These are phyloP conservation scores for Geotrypetes seraphini DNA, from an alignment of 2,797 vertebrate species.

Conservation along the genomic window DNA sequence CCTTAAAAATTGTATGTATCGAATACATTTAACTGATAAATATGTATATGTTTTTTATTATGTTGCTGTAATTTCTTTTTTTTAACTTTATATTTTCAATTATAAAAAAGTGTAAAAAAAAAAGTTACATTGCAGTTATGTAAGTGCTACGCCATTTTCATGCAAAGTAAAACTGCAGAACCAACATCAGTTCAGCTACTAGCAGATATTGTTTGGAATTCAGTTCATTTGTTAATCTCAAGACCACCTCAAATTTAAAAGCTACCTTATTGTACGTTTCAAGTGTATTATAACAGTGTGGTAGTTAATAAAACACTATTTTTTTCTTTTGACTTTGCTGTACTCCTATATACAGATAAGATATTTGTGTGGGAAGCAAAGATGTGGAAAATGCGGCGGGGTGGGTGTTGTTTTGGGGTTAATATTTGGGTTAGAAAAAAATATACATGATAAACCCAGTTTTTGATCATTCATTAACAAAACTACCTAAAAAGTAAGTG, in stretches of 20 bases:
- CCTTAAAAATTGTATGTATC: slow-evolving; percentile 72
- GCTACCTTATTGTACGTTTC: slow-evolving; percentile 75
- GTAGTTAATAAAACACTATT: slow-evolving; percentile 80
- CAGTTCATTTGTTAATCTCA: slow-evolving; percentile 68
- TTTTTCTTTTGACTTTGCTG: slow-evolving; percentile 68
- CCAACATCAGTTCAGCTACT: slow-evolving; percentile 57
- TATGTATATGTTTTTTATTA: slow-evolving; percentile 68
- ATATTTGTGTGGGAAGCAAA: too few relatives aligned
- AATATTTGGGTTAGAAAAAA: too few relatives aligned
- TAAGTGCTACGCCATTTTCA: slow-evolving; percentile 67
- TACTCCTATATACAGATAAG: slow-evolving; percentile 45
- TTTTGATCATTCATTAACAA: too few relatives aligned
- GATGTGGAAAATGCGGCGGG: too few relatives aligned
- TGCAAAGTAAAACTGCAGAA: slow-evolving; percentile 50
- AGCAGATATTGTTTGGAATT: slow-evolving; percentile 58
- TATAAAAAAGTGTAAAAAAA: slow-evolving; percentile 71
- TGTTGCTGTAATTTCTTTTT: slow-evolving; percentile 67
- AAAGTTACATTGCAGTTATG: slow-evolving; percentile 68
- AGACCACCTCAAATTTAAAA: slow-evolving; percentile 70
- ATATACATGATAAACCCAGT: too few relatives aligned
- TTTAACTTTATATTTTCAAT: slow-evolving; percentile 78
- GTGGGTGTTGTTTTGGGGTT: too few relatives aligned
- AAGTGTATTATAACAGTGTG: slow-evolving; percentile 75
- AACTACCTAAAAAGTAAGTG: too few relatives aligned
- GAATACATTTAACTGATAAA: slow-evolving; percentile 72